phyloP scores from a whole-genome alignment of 2,797 vertebrate species.

The Brachymystax lenok region DNA sequence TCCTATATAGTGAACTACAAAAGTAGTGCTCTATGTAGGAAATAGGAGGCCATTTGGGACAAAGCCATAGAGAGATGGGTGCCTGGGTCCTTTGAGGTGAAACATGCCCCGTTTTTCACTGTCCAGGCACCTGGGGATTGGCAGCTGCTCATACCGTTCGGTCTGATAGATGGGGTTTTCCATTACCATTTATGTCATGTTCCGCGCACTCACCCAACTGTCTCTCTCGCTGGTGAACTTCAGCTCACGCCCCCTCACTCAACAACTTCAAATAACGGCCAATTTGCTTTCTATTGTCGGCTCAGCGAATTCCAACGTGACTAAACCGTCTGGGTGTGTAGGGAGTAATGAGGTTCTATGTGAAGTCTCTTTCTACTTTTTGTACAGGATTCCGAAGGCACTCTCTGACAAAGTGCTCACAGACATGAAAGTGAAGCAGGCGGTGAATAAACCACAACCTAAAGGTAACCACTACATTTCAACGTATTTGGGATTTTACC shows the following conservation, averaged over 20 bases:
- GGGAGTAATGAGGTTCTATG: conserved; percentile 28
- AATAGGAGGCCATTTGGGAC: conserved; percentile 10
- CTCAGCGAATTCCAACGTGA: conserved; percentile 21
- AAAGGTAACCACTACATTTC: conserved; percentile 72
- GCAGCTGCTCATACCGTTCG: conserved; percentile 24
- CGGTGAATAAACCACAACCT: conserved; percentile 62
- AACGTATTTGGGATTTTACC: neutral
- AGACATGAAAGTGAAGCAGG: conserved; percentile 72
- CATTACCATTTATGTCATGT: conserved; percentile 27
- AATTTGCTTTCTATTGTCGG: conserved; percentile 24
- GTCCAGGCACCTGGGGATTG: conserved; percentile 16
- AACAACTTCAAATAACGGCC: conserved; percentile 22
- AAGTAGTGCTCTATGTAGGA: neutral
- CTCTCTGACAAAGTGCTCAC: conserved; percentile 83
- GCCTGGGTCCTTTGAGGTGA: conserved; percentile 29
- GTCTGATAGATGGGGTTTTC: conserved; percentile 40
- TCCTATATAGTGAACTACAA: neutral
- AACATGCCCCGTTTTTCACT: conserved; percentile 21
- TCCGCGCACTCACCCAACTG: conserved; percentile 17
- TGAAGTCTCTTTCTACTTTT: conserved; percentile 32
- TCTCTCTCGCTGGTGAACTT: conserved; percentile 29
- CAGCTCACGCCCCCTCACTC: conserved; percentile 17
- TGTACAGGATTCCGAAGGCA: conserved; percentile 88
- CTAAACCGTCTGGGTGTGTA: conserved; percentile 32
- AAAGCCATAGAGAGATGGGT: conserved; percentile 36